Evolutionary conservation across 1,140 invertebrate species (phyloP), one percentile per base, ranked within the genome.

Genomic region (Brachionus plicatilis): DNA sequence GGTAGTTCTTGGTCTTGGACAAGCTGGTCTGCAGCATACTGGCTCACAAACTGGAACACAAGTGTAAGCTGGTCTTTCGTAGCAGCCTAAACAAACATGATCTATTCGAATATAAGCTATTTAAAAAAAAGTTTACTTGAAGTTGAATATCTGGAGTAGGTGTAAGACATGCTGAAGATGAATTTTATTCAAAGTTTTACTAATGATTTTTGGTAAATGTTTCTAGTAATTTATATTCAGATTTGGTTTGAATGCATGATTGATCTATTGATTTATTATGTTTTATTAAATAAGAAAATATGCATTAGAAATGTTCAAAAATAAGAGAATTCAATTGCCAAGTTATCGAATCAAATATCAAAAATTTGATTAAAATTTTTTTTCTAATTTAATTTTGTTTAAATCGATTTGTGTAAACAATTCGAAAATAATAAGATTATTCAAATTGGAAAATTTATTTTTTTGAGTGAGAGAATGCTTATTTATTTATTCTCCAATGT

Each of bases 1-100:
- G 33, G 29, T 72, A 5, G 27, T 33, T 72, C 29, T 43, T 72
- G 68, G 68, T 72, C 37, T 72, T 72, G 68, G 68, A 41, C 68
- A 20, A 43, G 37, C 17, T 41, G 68, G 33, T 41, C 37, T 41
- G 17, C 68, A 72, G 41, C 29, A 72, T 17, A 47, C 68, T 72
- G 68, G 68, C 17, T 72, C 68, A 17, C 68, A 72, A 41, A 72
- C 68, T 72, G 41, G 68, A 41, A 41, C 37, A 24, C 68, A 72
- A 43, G 68, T 72, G 14, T 20, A 72, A 72, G 68, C 68, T 72
- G 66, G 66, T 68, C 68, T 41, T 72, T 72, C 68, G 17, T 72
- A 72, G 37, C 68, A 72, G 68, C 68, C 68, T 72, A 11, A 68
- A 33, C 6, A 37, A 37, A 6, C 7, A 7, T 37, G 5, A 37